phyloP scores from a whole-genome alignment of 1,140 invertebrate genomes.

The Gonioctena quinquepunctata region DNA sequence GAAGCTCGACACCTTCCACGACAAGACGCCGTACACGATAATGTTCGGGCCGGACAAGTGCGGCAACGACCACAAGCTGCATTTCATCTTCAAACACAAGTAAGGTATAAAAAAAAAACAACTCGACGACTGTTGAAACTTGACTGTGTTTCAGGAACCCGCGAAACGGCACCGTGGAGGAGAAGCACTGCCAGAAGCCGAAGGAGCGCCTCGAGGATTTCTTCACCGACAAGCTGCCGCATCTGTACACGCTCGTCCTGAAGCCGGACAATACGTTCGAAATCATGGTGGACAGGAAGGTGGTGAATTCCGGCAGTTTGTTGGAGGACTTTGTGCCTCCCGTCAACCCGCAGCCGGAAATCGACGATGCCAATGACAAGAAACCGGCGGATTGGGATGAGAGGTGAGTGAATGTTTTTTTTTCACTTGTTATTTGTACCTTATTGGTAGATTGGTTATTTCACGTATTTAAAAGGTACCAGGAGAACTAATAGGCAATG shows the following conservation, averaged over 20 bases:
- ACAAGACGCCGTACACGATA: slow-evolving; percentile 96
- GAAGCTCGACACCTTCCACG: slow-evolving; percentile 84
- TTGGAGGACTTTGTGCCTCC: slow-evolving; percentile 90
- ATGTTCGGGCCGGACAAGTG: slow-evolving; percentile 99
- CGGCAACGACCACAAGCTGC: slow-evolving; percentile 93
- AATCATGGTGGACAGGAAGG: slow-evolving; percentile 72
- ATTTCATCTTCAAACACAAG: slow-evolving; percentile 96
- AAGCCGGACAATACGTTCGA: slow-evolving; percentile 86
- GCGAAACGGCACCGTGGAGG: slow-evolving; percentile 82
- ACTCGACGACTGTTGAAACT: background rate
- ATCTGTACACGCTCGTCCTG: slow-evolving; percentile 90
- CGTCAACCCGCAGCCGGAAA: slow-evolving; percentile 93
- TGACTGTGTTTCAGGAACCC: slow-evolving; percentile 68
- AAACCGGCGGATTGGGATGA: slow-evolving; percentile 97
- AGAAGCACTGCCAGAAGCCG: slow-evolving; percentile 91
- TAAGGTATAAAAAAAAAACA: background rate
- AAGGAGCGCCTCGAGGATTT: slow-evolving; percentile 83
- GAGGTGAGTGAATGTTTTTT: too few species aligned
- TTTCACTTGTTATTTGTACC: too few species aligned
- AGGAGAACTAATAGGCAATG: too few species aligned
- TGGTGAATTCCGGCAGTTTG: slow-evolving; percentile 83
- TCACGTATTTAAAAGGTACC: too few species aligned
- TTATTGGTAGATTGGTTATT: too few species aligned
- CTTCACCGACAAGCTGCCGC: slow-evolving; percentile 94
- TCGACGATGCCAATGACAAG: slow-evolving; percentile 90